Evolutionary conservation across 2,797 vertebrate species (phyloP), one percentile per base, ranked within the genome.

Genomic region (Gila robusta): DNA sequence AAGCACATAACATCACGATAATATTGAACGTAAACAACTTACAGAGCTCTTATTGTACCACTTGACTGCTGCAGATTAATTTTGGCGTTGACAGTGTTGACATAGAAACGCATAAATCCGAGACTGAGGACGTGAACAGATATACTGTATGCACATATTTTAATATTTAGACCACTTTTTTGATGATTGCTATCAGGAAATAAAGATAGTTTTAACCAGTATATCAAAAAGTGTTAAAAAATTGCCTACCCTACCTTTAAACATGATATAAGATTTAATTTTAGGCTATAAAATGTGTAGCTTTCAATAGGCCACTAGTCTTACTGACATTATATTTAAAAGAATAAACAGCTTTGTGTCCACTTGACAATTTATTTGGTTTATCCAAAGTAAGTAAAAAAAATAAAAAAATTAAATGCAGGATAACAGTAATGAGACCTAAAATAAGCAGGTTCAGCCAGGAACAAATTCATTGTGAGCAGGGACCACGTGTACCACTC

Each of bases 401-500:
- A 26, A 32, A 37, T 2, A 9, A 37, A 37, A 3, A 39, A 39
- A 49, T 32, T 0, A 8, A 21, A 71, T 14, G 5, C n/a, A 12
- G 32, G 28, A 77, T 8, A 39, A 23, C 52, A 78, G 21, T 39
- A 59, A 78, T 39, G 14, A 14, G 54, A 41, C 23, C 76, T 78
- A 62, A 78, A 26, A 56, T 56, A 26, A 62, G 14, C 76, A 78
- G 76, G 35, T 62, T 78, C 54, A 62, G 54, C 4, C 37, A 41
- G 52, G 54, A 41, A 78, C 35, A 62, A 5, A 78, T 62, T 59
- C 2, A 59, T 41, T 26, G 23, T 78, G 7, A 41, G 14, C 35
- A 39, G 54, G 49, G 35, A 78, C 74, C 32, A 56, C n/a, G 21
- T 77, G 74, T 56, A 56, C 49, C 39, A 7, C 56, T 79, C 78